Conservation (phyloP, 2,113 vertebrate genomes). For the Charadrius vociferus region DNA sequence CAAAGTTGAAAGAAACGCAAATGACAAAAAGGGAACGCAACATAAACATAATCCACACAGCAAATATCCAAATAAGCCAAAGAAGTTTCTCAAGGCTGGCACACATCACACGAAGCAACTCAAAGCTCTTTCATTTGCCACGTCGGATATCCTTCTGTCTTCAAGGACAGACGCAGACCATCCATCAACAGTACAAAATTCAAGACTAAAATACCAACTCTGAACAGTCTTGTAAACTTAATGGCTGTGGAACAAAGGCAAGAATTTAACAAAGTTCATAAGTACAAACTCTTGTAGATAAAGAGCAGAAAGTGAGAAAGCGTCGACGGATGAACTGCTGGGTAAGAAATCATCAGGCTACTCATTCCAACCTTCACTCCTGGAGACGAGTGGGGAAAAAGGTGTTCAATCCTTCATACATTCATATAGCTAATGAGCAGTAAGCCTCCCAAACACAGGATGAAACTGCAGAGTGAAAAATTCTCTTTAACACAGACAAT, state of each 20-base stretch:
- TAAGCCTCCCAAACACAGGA: not conserved
- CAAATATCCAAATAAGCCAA: not conserved
- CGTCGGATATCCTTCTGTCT: not conserved
- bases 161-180: not conserved
- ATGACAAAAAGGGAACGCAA: not conserved
- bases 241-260: not conserved
- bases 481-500: not conserved
- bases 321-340: accelerated
- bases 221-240: not conserved
- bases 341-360: not conserved
- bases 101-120: not conserved
- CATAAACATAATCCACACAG: not conserved
- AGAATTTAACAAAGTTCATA: not conserved
- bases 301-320: not conserved
- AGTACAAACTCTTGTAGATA: not conserved
- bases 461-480: not conserved
- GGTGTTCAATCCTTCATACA: not conserved
- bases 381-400: not conserved
- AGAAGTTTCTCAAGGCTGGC: not conserved
- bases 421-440: not conserved
- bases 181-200: not conserved
- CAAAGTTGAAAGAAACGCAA: not conserved
- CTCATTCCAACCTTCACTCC: not conserved
- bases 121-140: not conserved
- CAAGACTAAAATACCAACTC: not conserved